phyloP scores from a whole-genome alignment of 2,113 vertebrate species.

The Mustelus asterias region DNA sequence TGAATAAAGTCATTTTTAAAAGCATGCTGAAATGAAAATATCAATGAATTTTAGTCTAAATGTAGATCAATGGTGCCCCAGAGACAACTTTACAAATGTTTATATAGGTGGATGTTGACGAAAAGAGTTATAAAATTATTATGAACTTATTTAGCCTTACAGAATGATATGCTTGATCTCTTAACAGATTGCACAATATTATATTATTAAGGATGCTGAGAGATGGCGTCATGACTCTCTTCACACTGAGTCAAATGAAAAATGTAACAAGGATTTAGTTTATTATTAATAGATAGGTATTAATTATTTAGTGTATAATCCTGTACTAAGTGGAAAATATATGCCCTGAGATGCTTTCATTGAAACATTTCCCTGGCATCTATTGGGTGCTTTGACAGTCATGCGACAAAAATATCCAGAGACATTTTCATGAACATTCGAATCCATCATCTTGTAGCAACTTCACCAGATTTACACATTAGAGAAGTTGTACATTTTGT shows the following conservation, averaged over 20 bases:
- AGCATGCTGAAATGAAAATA: background rate
- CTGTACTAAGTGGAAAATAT: background rate
- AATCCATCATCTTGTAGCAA: background rate
- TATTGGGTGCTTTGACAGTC: background rate
- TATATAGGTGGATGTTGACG: background rate
- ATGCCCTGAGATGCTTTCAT: background rate
- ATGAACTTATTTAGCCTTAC: background rate
- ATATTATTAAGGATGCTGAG: background rate
- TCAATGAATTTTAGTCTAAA: background rate
- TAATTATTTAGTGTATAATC: background rate
- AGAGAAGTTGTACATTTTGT: background rate
- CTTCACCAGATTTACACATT: background rate
- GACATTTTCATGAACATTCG: background rate
- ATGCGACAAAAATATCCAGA: background rate
- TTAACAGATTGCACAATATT: background rate
- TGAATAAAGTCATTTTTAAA: background rate
- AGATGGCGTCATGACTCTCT: background rate
- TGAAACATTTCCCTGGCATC: background rate
- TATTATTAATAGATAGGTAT: background rate
- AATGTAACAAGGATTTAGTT: background rate
- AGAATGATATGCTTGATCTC: background rate
- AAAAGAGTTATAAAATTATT: background rate
- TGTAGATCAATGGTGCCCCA: background rate
- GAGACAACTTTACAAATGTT: background rate
- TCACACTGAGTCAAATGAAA: background rate